A percentile compares a stretch with the other conserved stretches of the same genome.
phyloP scores from a whole-genome alignment of 2,888 invertebrate genomes.

The Scaeva pyrastri region DNA sequence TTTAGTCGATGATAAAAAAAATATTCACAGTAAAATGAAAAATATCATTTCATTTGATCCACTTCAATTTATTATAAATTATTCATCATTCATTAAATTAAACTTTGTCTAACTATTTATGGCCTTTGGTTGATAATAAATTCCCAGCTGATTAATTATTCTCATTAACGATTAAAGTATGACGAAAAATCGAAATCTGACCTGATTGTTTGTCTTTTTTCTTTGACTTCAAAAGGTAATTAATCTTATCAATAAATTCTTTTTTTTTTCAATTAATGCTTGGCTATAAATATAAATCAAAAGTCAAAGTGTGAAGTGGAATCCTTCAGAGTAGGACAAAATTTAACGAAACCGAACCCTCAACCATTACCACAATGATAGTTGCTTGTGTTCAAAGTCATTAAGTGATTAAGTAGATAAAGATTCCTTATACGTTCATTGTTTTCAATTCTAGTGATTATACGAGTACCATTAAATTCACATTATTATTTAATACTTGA shows the following conservation, averaged over 20 bases:
- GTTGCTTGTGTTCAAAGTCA: background rate
- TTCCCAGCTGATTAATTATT: background rate
- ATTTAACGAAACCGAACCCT: background rate
- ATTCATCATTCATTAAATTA: background rate
- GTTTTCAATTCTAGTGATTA: constrained; percentile 8
- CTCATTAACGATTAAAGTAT: background rate
- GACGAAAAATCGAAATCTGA: too few relatives aligned
- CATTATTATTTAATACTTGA: constrained; percentile 18
- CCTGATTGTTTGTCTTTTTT: too few relatives aligned
- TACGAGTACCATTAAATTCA: constrained; percentile 2
- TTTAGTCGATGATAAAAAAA: too few relatives aligned
- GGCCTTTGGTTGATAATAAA: constrained; percentile 1
- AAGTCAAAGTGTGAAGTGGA: too few relatives aligned
- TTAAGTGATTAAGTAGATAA: background rate
- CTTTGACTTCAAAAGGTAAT: too few relatives aligned
- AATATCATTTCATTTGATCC: background rate
- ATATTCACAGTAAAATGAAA: too few relatives aligned
- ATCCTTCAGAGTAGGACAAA: too few relatives aligned
- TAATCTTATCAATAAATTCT: too few relatives aligned
- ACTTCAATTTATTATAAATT: background rate
- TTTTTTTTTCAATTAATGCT: too few relatives aligned
- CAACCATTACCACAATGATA: background rate
- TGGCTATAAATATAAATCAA: too few relatives aligned
- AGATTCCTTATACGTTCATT: constrained; percentile 9
- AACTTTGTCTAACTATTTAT: background rate